Evolutionary conservation across 2,113 vertebrate species (phyloP).

Genomic region (Pica pica): DNA sequence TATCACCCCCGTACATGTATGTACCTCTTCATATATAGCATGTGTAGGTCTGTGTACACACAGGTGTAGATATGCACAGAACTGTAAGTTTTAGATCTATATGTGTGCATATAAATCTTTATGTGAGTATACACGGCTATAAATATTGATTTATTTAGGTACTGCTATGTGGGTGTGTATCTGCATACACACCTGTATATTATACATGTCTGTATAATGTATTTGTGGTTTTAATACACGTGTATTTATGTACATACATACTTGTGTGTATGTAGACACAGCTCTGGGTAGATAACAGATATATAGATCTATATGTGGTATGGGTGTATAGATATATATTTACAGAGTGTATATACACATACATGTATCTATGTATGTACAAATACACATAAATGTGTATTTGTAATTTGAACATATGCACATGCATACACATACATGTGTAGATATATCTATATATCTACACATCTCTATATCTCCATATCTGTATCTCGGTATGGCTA

Average conservation of each 20-base stretch:
- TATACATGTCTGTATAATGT: background rate
- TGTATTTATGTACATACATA: background rate
- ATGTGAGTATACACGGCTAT: background rate
- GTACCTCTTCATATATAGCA: background rate
- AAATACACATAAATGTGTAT: background rate
- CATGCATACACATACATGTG: background rate
- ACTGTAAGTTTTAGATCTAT: background rate
- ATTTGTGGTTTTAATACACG: background rate
- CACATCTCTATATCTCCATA: background rate
- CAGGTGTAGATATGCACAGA: accelerated
- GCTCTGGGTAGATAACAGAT: background rate
- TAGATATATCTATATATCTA: background rate
- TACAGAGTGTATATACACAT: background rate
- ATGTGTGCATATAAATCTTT: too few relatives aligned
- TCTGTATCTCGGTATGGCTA: background rate
- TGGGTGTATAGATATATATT: background rate
- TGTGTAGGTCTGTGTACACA: background rate
- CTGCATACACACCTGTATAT: background rate
- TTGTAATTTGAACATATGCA: background rate
- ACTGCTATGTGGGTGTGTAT: too few relatives aligned
- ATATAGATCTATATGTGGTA: accelerated
- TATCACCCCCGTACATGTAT: background rate
- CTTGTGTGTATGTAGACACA: background rate
- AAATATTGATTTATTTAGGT: background rate
- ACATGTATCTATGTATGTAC: background rate